Conservation (phyloP, 37 sponge, comb jelly and placozoan genomes). For the Hormiphora californensis region DNA sequence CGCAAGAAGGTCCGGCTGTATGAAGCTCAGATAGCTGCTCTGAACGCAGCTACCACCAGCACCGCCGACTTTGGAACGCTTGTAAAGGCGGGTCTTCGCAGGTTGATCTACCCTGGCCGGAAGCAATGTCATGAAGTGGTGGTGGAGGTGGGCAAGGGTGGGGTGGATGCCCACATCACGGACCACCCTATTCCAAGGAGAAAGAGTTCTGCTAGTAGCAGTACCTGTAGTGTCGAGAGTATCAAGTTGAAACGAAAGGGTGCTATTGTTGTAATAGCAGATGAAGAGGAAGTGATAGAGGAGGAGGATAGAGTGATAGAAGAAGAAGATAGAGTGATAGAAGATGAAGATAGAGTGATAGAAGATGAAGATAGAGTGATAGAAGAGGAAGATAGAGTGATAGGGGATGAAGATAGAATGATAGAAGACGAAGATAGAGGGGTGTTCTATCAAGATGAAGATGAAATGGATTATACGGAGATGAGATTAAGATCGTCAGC, state of each 20-base stretch:
- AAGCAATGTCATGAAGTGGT: too few relatives aligned
- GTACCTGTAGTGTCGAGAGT: neutral
- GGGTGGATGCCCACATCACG: too few relatives aligned
- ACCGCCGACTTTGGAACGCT: too few relatives aligned
- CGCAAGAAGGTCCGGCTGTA: slow-evolving; percentile 4
- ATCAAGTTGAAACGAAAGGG: slow-evolving; percentile 41
- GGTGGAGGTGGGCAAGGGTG: too few relatives aligned
- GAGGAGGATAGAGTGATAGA: neutral
- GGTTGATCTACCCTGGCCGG: too few relatives aligned
- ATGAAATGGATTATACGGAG: too few relatives aligned
- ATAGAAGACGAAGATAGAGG: neutral
- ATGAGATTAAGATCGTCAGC: too few relatives aligned
- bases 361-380: neutral
- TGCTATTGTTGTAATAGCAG: slow-evolving; percentile 12
- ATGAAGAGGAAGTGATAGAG: neutral
- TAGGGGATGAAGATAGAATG: neutral
- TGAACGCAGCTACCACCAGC: neutral
- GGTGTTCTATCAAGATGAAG: neutral
- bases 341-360: neutral
- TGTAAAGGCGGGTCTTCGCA: too few relatives aligned
- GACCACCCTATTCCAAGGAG: too few relatives aligned
- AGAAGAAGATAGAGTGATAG: neutral
- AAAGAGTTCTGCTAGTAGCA: too few relatives aligned
- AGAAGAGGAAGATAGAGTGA: neutral
- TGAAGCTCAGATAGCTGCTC: slow-evolving; percentile 28